Conservation (phyloP, 1,140 invertebrate species). For the Microplitis demolitor region DNA sequence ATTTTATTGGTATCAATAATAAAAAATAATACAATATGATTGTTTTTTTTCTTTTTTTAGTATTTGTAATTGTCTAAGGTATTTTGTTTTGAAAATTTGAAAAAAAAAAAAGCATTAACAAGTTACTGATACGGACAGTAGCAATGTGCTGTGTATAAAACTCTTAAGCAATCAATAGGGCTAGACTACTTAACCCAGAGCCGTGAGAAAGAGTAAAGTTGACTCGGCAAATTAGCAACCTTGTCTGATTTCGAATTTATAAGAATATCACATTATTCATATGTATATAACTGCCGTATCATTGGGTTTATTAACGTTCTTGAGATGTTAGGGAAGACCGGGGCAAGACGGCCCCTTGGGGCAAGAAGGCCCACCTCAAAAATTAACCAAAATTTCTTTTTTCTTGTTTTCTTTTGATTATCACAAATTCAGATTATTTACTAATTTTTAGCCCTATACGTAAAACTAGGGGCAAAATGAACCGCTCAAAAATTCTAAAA, state of each 20-base stretch:
- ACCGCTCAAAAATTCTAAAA: too few species aligned
- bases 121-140: conserved; percentile 9
- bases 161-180: conserved; percentile 20
- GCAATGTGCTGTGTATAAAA: neutral
- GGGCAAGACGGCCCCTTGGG: too few species aligned
- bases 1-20: neutral
- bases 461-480: too few species aligned
- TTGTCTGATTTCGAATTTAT: neutral
- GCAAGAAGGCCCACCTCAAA: too few species aligned
- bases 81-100: neutral
- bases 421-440: too few species aligned
- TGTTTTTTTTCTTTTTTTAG: neutral
- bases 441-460: too few species aligned
- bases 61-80: neutral
- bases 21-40: neutral
- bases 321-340: too few species aligned
- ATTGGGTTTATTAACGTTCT: too few species aligned
- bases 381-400: too few species aligned
- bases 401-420: too few species aligned
- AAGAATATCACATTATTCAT: neutral
- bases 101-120: neutral
- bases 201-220: neutral
- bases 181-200: conserved; percentile 27
- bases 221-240: conserved; percentile 4
- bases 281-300: neutral